phyloP scores from a whole-genome alignment of 1,140 invertebrate genomes.

The Drosophila persimilis region DNA sequence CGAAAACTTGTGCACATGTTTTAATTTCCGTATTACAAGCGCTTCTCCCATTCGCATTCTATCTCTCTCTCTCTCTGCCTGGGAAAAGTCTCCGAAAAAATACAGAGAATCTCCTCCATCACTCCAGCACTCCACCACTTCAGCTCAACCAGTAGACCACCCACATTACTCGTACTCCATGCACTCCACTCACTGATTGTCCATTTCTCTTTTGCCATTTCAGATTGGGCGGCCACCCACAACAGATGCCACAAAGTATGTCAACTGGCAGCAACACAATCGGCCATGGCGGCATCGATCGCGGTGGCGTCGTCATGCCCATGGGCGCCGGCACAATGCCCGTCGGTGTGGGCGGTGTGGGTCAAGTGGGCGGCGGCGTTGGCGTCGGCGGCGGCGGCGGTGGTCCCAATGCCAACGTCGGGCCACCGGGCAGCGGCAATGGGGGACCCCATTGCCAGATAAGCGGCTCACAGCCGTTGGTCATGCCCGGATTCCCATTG shows the following conservation, averaged over 20 bases:
- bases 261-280: conserved; percentile 83
- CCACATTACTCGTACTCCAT: too few relatives aligned
- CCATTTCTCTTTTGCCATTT: conserved; percentile 13
- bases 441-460: conserved; percentile 84
- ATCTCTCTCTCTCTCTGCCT: not conserved
- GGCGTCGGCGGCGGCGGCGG: conserved; percentile 24
- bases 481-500: conserved; percentile 91
- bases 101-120: not conserved
- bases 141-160: too few relatives aligned
- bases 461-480: conserved; percentile 86
- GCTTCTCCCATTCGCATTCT: not conserved
- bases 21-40: conserved; percentile 79
- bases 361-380: conserved; percentile 29
- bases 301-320: conserved; percentile 71
- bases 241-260: conserved; percentile 83
- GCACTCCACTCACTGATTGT: not conserved
- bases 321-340: conserved; percentile 73
- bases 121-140: not conserved
- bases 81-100: conserved; percentile 3
- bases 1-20: conserved; percentile 70
- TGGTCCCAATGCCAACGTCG: conserved; percentile 53
- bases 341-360: conserved; percentile 50
- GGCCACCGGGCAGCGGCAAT: conserved; percentile 62
- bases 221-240: conserved; percentile 80
- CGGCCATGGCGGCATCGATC: conserved; percentile 79